Conservation (phyloP, 2,888 invertebrate species). For the Acanthosepion lycidas region DNA sequence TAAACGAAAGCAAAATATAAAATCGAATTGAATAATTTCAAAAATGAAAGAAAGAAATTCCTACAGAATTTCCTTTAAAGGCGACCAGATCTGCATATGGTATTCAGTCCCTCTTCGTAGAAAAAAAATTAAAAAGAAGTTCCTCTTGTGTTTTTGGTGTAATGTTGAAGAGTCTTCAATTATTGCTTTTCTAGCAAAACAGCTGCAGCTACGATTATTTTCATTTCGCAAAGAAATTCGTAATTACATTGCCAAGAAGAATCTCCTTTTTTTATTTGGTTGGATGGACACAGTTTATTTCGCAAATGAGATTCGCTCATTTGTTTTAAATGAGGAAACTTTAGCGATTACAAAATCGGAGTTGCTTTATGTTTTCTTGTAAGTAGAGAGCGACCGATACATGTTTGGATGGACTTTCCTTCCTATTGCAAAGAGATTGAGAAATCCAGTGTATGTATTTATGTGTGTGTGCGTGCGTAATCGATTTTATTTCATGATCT, state of each 20-base stretch:
- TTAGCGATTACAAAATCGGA: not conserved
- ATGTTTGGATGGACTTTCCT: no score
- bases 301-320: not conserved
- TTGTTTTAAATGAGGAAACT: not conserved
- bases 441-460: no score
- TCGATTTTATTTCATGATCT: no score
- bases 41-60: no score
- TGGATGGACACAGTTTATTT: not conserved
- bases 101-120: not conserved
- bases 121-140: not conserved
- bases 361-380: not conserved
- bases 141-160: not conserved
- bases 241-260: not conserved
- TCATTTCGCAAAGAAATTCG: not conserved
- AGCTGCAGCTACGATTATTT: not conserved
- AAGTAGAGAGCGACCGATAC: no score
- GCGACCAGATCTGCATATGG: not conserved
- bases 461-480: no score
- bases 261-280: not conserved
- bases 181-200: not conserved
- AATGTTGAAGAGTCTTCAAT: constrained; percentile 15
- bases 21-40: not conserved
- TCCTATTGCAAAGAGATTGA: no score
- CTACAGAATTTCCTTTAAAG: not conserved
- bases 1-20: not conserved